phyloP scores from a whole-genome alignment of 2,888 invertebrate genomes.

The Eulithis prunata region DNA sequence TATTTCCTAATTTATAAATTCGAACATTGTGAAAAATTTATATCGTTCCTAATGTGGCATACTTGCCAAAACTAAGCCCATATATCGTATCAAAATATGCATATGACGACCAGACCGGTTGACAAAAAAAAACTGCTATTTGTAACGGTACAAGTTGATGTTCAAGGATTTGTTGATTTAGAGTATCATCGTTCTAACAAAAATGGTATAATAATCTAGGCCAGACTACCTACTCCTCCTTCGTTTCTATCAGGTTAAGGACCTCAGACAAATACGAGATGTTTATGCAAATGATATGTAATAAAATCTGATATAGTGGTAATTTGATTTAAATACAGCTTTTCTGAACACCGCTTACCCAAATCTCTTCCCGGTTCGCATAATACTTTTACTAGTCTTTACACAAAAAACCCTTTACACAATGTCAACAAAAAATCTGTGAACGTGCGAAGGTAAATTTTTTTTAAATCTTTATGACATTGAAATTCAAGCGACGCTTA shows the following conservation, averaged over 20 bases:
- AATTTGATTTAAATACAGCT: not conserved
- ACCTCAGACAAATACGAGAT: conserved; percentile 7
- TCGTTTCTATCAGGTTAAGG: conserved; percentile 10
- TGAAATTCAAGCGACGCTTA: conserved; percentile 53
- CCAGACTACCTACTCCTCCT: conserved; percentile 10
- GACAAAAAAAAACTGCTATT: conserved; percentile 38
- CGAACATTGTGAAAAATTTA: conserved; percentile 7
- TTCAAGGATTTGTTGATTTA: conserved; percentile 50
- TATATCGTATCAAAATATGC: conserved; percentile 13
- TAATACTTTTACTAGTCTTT: conserved; percentile 26
- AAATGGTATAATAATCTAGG: conserved; percentile 40
- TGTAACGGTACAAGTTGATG: conserved; percentile 51
- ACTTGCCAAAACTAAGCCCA: conserved; percentile 6
- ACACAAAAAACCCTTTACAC: conserved; percentile 21
- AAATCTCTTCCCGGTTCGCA: conserved; percentile 23
- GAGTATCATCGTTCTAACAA: conserved; percentile 42
- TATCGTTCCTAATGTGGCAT: conserved; percentile 6
- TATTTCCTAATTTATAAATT: conserved; percentile 28
- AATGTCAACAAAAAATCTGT: conserved; percentile 44
- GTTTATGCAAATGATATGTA: not conserved
- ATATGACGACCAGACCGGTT: conserved; percentile 31
- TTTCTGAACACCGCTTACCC: not conserved
- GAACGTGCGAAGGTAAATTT: conserved; percentile 66
- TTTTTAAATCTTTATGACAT: conserved; percentile 66
- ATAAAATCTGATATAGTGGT: not conserved